These are phyloP conservation scores for Chroicocephalus ridibundus DNA, from an alignment of 2,113 vertebrate genomes.

Conservation along the genomic window DNA sequence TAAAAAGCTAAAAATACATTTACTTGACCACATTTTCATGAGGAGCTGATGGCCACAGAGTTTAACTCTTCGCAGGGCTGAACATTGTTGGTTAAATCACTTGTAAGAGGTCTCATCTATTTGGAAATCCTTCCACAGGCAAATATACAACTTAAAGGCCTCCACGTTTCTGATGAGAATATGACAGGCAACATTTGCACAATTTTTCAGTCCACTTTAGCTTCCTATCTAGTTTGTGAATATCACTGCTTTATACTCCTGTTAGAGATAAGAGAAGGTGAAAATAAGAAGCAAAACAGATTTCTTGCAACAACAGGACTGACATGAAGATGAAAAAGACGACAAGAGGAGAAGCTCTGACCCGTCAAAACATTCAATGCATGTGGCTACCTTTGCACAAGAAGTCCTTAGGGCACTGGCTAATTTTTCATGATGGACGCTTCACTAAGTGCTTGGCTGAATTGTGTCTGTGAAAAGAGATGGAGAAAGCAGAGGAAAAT, in stretches of 20 bases:
- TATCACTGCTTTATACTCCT: background rate
- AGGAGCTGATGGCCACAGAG: background rate
- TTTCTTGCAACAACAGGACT: background rate
- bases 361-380: background rate
- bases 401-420: background rate
- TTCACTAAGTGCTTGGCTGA: background rate
- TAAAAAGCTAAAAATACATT: background rate
- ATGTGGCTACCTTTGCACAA: background rate
- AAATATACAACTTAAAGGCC: background rate
- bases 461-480: background rate
- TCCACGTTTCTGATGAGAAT: background rate
- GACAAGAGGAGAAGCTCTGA: background rate
- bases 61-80: background rate
- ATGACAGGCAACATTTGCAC: background rate
- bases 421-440: background rate
- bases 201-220: background rate
- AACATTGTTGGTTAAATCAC: background rate
- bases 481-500: background rate
- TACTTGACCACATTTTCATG: background rate
- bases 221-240: background rate
- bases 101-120: background rate
- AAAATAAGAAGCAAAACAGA: background rate
- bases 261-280: background rate
- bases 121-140: background rate
- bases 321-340: background rate